phyloP scores from a whole-genome alignment of 2,797 vertebrate species.

The Cynodonichthys magdalenae region DNA sequence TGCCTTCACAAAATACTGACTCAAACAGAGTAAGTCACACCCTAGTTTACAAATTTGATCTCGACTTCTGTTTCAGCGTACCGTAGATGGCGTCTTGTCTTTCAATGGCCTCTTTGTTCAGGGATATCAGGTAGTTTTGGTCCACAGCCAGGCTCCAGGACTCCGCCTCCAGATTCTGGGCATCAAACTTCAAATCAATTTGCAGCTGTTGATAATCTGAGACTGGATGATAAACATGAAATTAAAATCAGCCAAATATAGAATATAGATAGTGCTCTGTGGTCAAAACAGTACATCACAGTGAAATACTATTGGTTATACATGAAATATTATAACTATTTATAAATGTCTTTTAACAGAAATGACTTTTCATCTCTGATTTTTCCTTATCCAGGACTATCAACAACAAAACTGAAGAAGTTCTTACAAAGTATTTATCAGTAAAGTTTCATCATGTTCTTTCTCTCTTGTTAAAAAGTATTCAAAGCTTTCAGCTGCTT shows the following conservation, averaged over 20 bases:
- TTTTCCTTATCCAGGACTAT: no score
- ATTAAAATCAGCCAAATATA: background rate
- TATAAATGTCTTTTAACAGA: background rate
- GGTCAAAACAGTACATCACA: slow-evolving; percentile 9
- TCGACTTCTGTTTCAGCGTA: slow-evolving; percentile 57
- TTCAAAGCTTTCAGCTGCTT: slow-evolving; percentile 33
- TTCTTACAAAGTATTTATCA: no score
- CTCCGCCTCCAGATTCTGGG: slow-evolving; percentile 87
- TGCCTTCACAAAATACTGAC: background rate
- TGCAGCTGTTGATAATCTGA: slow-evolving; percentile 77
- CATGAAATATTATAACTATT: background rate
- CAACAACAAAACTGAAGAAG: no score
- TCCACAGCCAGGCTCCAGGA: slow-evolving; percentile 92
- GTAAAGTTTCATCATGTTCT: slow-evolving; percentile 1
- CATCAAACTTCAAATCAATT: slow-evolving; percentile 84
- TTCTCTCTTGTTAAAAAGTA: slow-evolving; percentile 9
- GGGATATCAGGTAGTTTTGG: slow-evolving; percentile 79
- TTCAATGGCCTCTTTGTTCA: slow-evolving; percentile 84
- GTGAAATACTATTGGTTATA: slow-evolving; percentile 13
- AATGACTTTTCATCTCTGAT: no score
- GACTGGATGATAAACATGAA: slow-evolving; percentile 75
- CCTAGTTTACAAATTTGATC: background rate
- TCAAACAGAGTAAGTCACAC: background rate
- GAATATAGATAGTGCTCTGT: slow-evolving; percentile 10
- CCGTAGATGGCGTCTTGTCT: slow-evolving; percentile 95